Evolutionary conservation across 2,888 invertebrate genomes (phyloP), one percentile per base, ranked within the genome.

Genomic region (Hirtodrosophila duncani): DNA sequence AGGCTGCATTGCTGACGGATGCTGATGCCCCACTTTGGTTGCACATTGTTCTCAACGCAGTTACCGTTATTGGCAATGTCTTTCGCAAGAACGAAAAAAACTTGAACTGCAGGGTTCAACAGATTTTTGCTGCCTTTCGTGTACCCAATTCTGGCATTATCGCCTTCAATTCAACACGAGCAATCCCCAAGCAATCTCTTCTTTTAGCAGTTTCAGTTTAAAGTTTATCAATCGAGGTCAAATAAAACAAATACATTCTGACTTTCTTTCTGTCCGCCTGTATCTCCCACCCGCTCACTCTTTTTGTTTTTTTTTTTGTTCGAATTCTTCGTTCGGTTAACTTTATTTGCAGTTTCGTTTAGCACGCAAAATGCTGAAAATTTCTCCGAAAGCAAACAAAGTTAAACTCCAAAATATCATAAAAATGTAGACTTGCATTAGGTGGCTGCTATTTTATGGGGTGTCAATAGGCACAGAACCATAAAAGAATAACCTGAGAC

Each of bases 311-410:
- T 44, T 58, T 36, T 29, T 17, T 16, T 27, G 9, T 21, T 48
- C 49, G 17, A 38, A 50, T 52, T 57, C 39, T 26, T 39, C n/a
- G n/a, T 52, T 56, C 30, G 36, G 50, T 34, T 31, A 26, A 66
- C 43, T 44, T 50, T 80, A 58, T 75, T 80, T 72, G 58, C 67
- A 37, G 57, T 58, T 58, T 63, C 43, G 52, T 57, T 80, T 80
- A 75, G 69, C 69, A 50, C 29, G 56, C 58, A 8, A 56, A 72
- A 62, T 63, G 52, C 29, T 58, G 49, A 8, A 56, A 72, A 62
- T 63, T 81, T 70, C 58, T 53, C 67, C 66, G 43, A 74, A 53
- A 43, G 27, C 41, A 59, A 67, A 46, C 52, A 55, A 50, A 53
- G 43, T 38, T 42, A 26, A 41, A 38, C 23, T 29, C 10, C 13